Conservation (phyloP, 2,797 vertebrate genomes). For the Naso thynnoides region DNA sequence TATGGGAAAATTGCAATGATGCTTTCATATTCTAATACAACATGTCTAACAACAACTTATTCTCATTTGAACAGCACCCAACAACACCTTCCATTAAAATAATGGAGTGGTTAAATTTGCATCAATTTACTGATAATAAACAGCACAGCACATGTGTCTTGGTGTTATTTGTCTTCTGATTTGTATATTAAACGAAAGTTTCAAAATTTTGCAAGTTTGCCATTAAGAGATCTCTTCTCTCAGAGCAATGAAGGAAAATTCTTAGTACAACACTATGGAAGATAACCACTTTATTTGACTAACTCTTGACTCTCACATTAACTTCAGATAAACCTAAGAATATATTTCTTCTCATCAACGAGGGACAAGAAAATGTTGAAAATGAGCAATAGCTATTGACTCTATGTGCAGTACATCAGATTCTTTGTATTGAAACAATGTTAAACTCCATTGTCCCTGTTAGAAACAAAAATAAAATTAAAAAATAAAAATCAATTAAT, state of each 20-base stretch:
- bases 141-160: not conserved
- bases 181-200: not conserved
- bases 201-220: not conserved
- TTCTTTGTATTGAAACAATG: no score
- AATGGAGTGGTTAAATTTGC: not conserved
- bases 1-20: slow-evolving; percentile 12
- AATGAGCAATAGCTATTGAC: no score
- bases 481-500: no score
- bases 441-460: no score
- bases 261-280: not conserved
- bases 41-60: slow-evolving; percentile 28
- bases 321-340: not conserved
- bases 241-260: not conserved
- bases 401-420: no score
- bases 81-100: not conserved
- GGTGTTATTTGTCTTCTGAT: not conserved
- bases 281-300: not conserved
- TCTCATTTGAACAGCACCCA: not conserved
- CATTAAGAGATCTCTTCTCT: not conserved
- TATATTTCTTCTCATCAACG: no score
- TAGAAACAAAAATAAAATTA: no score
- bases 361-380: no score
- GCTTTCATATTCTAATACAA: slow-evolving; percentile 20
- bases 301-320: not conserved
- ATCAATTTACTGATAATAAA: not conserved